Conservation (phyloP, 2,888 invertebrate genomes). For the Marronus borbonicus region DNA sequence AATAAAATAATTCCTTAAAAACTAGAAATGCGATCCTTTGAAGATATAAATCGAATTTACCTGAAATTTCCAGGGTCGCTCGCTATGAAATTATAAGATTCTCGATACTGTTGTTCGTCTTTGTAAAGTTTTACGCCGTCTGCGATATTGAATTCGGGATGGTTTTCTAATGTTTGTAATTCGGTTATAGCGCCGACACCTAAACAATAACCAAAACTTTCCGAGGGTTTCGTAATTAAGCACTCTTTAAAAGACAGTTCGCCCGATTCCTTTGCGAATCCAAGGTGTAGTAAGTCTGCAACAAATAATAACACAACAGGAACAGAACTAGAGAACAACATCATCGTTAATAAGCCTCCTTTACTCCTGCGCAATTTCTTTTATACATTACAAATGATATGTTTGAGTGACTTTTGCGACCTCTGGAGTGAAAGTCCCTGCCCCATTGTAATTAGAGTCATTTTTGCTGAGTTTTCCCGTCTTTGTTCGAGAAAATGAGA, state of each 20-base stretch:
- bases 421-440: constrained; percentile 41
- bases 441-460: constrained; percentile 41
- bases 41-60: constrained; percentile 66
- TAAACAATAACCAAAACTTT: constrained; percentile 76
- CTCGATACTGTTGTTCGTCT: constrained; percentile 78
- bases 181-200: constrained; percentile 80
- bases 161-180: constrained; percentile 78
- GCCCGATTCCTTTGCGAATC: constrained; percentile 35
- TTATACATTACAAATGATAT: constrained; percentile 37
- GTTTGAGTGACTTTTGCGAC: constrained; percentile 29
- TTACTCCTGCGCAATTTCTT: constrained; percentile 36
- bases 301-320: constrained; percentile 25
- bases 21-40: background rate
- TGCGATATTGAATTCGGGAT: constrained; percentile 78
- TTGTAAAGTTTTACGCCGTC: constrained; percentile 78
- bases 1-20: no score
- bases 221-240: constrained; percentile 68
- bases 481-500: constrained; percentile 43
- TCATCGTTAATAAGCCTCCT: constrained; percentile 29
- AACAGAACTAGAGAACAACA: constrained; percentile 30
- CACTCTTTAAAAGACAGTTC: constrained; percentile 69
- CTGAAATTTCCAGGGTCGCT: constrained; percentile 84
- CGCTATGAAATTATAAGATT: constrained; percentile 79
- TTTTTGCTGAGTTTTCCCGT: constrained; percentile 39
- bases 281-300: background rate